A percentile compares a stretch with the other conserved stretches of the same genome.
These are phyloP conservation scores for Fragum whitleyi DNA, from an alignment of 2,888 invertebrate genomes.

Conservation along the genomic window DNA sequence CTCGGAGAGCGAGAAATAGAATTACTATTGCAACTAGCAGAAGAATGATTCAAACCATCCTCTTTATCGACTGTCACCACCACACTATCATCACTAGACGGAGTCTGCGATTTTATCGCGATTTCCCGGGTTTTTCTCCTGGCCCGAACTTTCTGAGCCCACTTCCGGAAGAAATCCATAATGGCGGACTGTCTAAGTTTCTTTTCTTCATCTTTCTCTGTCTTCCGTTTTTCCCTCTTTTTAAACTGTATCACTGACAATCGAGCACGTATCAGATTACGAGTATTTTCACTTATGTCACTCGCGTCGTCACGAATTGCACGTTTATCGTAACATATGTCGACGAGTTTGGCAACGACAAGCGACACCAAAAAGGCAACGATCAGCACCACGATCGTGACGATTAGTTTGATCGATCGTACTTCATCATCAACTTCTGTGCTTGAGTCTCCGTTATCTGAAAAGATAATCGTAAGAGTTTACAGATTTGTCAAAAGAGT, in stretches of 20 bases:
- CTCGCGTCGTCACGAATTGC: conserved; percentile 74
- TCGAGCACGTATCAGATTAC: conserved; percentile 66
- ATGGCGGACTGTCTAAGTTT: conserved; percentile 27
- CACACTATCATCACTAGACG: not conserved
- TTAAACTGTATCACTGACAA: conserved; percentile 64
- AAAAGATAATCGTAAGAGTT: not conserved
- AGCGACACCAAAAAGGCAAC: conserved; percentile 72
- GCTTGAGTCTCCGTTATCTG: conserved; percentile 37
- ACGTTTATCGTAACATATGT: conserved; percentile 70
- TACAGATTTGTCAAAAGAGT: too few relatives aligned
- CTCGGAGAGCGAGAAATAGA: conserved; percentile 5
- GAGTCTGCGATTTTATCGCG: conserved; percentile 12
- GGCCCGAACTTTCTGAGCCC: conserved; percentile 33
- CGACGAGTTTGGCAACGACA: conserved; percentile 74
- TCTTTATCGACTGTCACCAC: conserved; percentile 18
- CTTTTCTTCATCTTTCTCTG: conserved; percentile 2
- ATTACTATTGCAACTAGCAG: conserved; percentile 8
- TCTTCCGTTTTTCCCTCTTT: conserved; percentile 40
- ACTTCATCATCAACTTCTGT: conserved; percentile 4
- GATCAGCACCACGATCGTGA: conserved; percentile 63
- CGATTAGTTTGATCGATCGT: conserved; percentile 48
- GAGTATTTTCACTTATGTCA: conserved; percentile 76
- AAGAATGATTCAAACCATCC: not conserved
- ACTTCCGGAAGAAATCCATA: conserved; percentile 29
- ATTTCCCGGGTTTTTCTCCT: conserved; percentile 29